These are phyloP conservation scores for Antheraea pernyi DNA, from an alignment of 1,140 invertebrate species.

Conservation along the genomic window DNA sequence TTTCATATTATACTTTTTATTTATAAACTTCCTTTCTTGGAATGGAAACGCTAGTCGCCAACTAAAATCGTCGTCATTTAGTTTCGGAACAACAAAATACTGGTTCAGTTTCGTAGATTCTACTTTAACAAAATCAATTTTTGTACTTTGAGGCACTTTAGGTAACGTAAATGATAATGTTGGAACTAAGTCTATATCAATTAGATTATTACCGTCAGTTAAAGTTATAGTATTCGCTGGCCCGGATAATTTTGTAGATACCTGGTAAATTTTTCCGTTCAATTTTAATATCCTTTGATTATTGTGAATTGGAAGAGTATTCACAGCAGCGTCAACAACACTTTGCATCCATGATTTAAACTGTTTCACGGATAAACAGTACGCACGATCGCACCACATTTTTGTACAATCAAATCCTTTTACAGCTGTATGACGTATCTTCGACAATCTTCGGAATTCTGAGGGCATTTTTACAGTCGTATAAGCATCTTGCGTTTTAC, in stretches of 20 bases:
- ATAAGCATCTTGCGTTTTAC: conserved; percentile 29
- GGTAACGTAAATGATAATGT: conserved; percentile 42
- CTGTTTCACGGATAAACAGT: conserved; percentile 34
- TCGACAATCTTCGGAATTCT: conserved; percentile 45
- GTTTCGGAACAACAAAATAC: conserved; percentile 54
- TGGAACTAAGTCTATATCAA: conserved; percentile 50
- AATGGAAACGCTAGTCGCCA: conserved; percentile 52
- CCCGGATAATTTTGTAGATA: conserved; percentile 39
- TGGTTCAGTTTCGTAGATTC: conserved; percentile 20
- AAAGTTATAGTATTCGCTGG: conserved; percentile 48
- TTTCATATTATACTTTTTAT: conserved; percentile 46
- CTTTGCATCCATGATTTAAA: conserved; percentile 53
- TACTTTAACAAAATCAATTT: conserved; percentile 36
- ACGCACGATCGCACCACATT: conserved; percentile 41
- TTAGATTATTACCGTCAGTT: conserved; percentile 30
- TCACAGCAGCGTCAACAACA: conserved; percentile 37
- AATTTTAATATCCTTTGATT: conserved; percentile 28
- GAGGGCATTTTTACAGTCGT: conserved; percentile 42
- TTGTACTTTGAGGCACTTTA: conserved; percentile 31
- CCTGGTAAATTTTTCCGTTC: conserved; percentile 28
- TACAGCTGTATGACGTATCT: conserved; percentile 27
- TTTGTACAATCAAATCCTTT: conserved; percentile 42
- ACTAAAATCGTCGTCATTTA: conserved; percentile 37
- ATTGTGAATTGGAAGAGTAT: conserved; percentile 29
- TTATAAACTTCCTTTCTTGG: conserved; percentile 40